Evolutionary conservation across 1,140 invertebrate genomes (phyloP).

Genomic region (Drosophila takahashii): DNA sequence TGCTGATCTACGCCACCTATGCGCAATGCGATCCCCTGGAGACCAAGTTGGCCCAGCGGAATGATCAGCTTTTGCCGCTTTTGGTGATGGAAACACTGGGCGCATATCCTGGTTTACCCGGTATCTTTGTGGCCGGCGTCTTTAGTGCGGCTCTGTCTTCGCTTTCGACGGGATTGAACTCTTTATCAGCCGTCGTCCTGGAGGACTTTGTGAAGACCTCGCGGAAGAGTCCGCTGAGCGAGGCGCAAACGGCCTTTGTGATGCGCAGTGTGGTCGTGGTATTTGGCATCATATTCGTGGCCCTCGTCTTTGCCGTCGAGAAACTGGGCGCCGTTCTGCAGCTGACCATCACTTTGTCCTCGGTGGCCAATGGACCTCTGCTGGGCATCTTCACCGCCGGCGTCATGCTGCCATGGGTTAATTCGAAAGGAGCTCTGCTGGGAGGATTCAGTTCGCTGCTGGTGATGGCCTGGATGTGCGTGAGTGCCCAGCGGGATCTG

Average conservation of each 20-base stretch:
- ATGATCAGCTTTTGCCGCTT: conserved; percentile 90
- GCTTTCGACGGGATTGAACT: conserved; percentile 95
- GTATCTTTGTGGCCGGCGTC: conserved; percentile 93
- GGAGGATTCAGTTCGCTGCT: conserved; percentile 90
- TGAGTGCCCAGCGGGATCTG: conserved; percentile 91
- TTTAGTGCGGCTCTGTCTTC: conserved; percentile 95
- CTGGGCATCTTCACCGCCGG: conserved; percentile 93
- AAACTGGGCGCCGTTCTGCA: conserved; percentile 88
- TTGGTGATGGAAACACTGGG: conserved; percentile 93
- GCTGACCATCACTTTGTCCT: conserved; percentile 88
- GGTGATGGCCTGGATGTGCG: conserved; percentile 93
- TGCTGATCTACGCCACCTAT: conserved; percentile 94
- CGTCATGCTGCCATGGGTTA: conserved; percentile 92
- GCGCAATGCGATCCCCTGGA: conserved; percentile 93
- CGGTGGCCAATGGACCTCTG: conserved; percentile 90
- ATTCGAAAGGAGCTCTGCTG: conserved; percentile 89
- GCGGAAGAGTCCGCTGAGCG: conserved; percentile 87
- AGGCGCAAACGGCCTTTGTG: conserved; percentile 87
- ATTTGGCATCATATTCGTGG: conserved; percentile 88
- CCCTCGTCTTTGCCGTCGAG: conserved; percentile 87
- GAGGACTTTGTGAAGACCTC: conserved; percentile 91
- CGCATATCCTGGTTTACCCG: conserved; percentile 90
- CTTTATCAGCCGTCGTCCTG: conserved; percentile 95
- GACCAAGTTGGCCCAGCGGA: conserved; percentile 89
- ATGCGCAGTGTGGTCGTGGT: conserved; percentile 90